A percentile compares a stretch with the other conserved stretches of the same genome.
Conservation (phyloP, 2,888 invertebrate genomes). For the Pyrocoelia pectoralis region DNA sequence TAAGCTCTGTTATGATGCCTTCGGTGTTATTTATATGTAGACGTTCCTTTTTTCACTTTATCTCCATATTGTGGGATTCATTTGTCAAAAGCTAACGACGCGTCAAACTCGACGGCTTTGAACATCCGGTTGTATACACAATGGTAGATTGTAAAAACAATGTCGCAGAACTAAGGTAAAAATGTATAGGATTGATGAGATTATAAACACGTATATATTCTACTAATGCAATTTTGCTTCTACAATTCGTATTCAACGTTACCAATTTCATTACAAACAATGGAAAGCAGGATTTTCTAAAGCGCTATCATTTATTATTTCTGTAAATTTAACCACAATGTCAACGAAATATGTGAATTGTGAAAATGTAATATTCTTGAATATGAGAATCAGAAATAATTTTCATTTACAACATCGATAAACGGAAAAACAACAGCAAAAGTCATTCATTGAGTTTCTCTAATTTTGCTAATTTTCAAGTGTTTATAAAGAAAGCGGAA, state of each 20-base stretch:
- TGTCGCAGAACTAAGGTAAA: neutral
- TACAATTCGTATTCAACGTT: neutral
- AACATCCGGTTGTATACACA: slow-evolving; percentile 2
- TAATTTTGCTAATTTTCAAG: no score
- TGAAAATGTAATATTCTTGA: no score
- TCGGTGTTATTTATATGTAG: neutral
- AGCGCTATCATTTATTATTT: neutral
- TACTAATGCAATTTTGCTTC: neutral
- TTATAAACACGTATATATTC: neutral
- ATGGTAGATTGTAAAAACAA: neutral
- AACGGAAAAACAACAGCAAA: no score
- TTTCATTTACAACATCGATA: no score
- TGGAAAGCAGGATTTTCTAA: neutral
- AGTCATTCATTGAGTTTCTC: no score
- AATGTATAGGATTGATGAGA: neutral
- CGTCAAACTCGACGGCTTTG: neutral
- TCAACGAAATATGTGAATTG: no score
- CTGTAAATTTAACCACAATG: neutral
- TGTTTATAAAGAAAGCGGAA: no score
- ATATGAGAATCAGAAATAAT: no score
- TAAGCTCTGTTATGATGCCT: no score
- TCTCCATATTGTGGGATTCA: neutral
- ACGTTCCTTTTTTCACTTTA: neutral
- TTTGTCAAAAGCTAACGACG: slow-evolving; percentile 8
- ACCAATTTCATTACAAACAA: neutral